Evolutionary conservation across 1,140 invertebrate genomes (phyloP).

Genomic region (Aphelenchoides fujianensis): DNA sequence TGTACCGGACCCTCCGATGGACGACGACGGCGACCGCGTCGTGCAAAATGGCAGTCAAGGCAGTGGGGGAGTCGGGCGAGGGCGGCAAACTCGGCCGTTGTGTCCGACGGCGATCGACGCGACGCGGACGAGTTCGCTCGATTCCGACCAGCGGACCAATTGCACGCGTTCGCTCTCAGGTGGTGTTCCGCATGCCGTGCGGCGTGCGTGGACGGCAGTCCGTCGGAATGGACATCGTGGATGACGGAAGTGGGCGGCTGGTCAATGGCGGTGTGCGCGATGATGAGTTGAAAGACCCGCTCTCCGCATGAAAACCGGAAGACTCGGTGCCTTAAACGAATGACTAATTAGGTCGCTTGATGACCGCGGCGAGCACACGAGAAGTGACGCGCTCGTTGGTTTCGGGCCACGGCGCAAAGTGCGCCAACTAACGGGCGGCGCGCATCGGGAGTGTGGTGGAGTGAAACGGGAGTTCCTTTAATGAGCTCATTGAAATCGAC

Average conservation of each 20-base stretch:
- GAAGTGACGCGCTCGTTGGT: not conserved
- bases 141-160: no score
- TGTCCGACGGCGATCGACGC: no score
- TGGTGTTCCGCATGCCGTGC: not conserved
- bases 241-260: no score
- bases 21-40: not conserved
- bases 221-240: not conserved
- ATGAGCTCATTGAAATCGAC: not conserved
- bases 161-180: no score
- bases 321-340: not conserved
- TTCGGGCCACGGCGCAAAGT: not conserved
- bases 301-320: not conserved
- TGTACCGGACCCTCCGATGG: not conserved
- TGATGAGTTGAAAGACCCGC: not conserved
- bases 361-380: not conserved
- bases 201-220: not conserved
- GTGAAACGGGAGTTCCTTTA: not conserved
- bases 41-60: not conserved
- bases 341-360: not conserved
- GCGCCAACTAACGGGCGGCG: no score
- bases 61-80: no score
- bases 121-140: no score
- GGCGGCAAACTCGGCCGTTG: no score
- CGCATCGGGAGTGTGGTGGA: no score
- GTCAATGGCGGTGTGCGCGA: not conserved